Base-by-base conservation (phyloP, 2,888 invertebrate genomes). In the Kuschelorhynchus macadamiae region DNA sequence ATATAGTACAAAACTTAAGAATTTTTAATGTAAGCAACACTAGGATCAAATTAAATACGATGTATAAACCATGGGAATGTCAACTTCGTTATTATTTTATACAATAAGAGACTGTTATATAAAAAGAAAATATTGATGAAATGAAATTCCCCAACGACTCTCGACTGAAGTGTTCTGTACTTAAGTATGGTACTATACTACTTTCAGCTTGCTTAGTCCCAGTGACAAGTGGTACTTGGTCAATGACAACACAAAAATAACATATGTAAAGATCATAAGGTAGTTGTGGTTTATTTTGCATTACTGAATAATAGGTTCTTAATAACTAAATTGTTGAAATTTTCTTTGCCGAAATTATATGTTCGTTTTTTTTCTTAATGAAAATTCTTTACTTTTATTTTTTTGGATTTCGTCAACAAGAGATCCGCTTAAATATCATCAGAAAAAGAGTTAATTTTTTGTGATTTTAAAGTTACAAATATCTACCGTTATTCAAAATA, bases 181-280 rank as follows among this genome's bases (percentile, higher is more conserved):
- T 63, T 21, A 63, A 55, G 62, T 55, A 55, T 18, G 62, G 53
- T 63, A 63, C 62, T 63, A 63, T 63, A 63, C 62, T 30, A 55
- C 62, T 63, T 63, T 63, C 62, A 63, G 39, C 53, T 55, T 63
- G 55, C 62, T 63, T 46, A 55, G 62, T 53, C 55, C 62, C 53
- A 46, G 42, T 63, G 53, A 44, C 62, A 49, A 64, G 63, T 64
- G 63, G 63, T 56, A 64, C 63, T 64, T 64, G 56, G 56, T 56
- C 63, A 64, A 64, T 42, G 56, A 56, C 63, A 56, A 41, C 56
- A 55, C 25, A 56, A 46, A 25, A 49, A 56, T 56, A 56, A 56
- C 49, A 64, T 30, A 64, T 49, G 49, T 49, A 32, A 56, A 20
- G 30, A 42, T 61, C 52, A 39, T 14, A 30, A 46, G 30, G 18